Base-by-base conservation (phyloP, 2,113 vertebrate species). In the Zingel zingel region DNA sequence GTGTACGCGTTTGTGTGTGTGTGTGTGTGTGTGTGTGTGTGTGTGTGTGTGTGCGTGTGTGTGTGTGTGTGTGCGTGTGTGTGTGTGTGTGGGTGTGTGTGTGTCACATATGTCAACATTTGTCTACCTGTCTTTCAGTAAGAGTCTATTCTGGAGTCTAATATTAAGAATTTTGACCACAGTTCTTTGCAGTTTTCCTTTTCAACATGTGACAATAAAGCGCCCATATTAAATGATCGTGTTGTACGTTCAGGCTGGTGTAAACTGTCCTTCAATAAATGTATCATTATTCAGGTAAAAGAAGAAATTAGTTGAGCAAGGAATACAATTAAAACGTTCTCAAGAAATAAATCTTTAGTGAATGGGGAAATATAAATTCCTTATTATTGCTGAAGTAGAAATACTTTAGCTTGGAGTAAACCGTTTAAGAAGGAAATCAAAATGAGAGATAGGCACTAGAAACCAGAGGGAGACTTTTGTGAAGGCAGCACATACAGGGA, bases 31-130 rank as follows among this genome's bases (percentile, higher is more conserved):
- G 36, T 39, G n/a, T 27, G 63, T 10, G 23, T 48, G 15, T 53
- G 48, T 36, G 19, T 54, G 19, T 13, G 5, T 8, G 18, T 10
- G n/a, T 7, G 23, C 16, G 23, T 57, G 56, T 43, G 39, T 43
- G 39, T 43, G 39, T 43, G n/a, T 27, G 64, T 10, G 23, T 48
- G 15, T 53, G 48, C n/a, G 27, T 54, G 19, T 13, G 5, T 8
- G 18, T 10, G n/a, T 7, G 23, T 27, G 56, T 57, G 56, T 2
- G 39, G 10, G 39, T 10, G 39, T 39, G 39, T 43, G 39, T 43
- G 39, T 43, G 39, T 43, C 39, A 43, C 33, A 76, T 75, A 80
- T 64, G 71, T 74, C 65, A 64, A 27, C 65, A 43, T 66, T 62
- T 39, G 39, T 75, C 71, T 45, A 58, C 19, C 43, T 21, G 63